Conservation (phyloP, 1,140 invertebrate species). For the Ceratosolen fusciceps region DNA sequence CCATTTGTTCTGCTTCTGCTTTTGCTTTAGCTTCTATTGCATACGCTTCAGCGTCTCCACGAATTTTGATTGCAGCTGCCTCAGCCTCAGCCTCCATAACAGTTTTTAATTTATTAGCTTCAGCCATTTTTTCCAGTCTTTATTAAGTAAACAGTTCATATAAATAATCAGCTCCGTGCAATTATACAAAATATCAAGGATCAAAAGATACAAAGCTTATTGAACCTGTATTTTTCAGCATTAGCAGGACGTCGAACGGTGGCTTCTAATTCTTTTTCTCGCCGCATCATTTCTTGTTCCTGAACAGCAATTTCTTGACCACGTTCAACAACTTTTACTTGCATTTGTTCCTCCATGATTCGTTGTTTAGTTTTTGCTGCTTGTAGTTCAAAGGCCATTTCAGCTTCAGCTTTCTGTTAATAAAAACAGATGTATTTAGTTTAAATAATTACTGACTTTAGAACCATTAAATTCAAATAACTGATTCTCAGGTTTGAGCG, state of each 20-base stretch:
- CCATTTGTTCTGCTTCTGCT: conserved; percentile 96
- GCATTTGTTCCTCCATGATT: conserved; percentile 98
- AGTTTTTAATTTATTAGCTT: conserved; percentile 88
- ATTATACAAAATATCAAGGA: too few relatives aligned
- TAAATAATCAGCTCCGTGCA: conserved; percentile 30
- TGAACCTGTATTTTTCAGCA: conserved; percentile 88
- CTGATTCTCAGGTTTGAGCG: too few relatives aligned
- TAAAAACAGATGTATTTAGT: conserved; percentile 16
- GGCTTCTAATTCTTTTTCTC: conserved; percentile 91
- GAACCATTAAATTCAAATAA: too few relatives aligned
- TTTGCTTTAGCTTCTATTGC: conserved; percentile 94
- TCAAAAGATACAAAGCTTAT: not conserved
- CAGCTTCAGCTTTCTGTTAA: conserved; percentile 87
- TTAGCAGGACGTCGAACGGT: conserved; percentile 92
- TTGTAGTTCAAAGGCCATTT: conserved; percentile 94
- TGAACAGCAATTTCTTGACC: conserved; percentile 93
- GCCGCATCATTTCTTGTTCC: conserved; percentile 89
- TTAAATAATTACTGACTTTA: not conserved
- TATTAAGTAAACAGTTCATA: conserved; percentile 49
- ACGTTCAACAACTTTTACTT: conserved; percentile 93
- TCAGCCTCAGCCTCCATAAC: conserved; percentile 95
- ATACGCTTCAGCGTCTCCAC: conserved; percentile 92
- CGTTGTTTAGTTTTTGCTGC: conserved; percentile 96
- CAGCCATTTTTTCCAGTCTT: conserved; percentile 91
- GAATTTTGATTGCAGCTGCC: conserved; percentile 86